Evolutionary conservation across 2,113 vertebrate species (phyloP), one percentile per base, ranked within the genome.

Genomic region (Triplophysa dalaica): DNA sequence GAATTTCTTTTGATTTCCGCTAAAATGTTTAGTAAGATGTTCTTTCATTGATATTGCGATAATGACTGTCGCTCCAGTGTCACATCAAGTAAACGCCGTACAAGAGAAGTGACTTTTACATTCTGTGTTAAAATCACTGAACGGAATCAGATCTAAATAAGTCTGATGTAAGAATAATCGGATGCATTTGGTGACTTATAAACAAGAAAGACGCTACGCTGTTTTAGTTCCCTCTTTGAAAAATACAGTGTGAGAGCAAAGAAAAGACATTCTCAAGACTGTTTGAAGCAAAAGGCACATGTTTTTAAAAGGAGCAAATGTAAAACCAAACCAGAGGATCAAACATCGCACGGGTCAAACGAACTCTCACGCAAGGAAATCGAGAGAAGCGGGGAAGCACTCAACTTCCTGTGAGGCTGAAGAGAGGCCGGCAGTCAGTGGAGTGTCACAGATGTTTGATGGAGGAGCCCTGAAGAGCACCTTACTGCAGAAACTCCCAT

Each of bases 271-370:
- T 66, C 45, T 48, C 68, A 70, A 64, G 70, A 80, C 83, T 73
- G 50, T 75, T 67, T 78, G 81, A 75, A 83, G 83, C 79, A 82
- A 85, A 87, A 87, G 86, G 86, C 86, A 87, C 86, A 61, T 85
- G 56, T 70, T 79, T 83, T 38, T 77, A 83, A 78, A 81, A 67
- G 43, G 54, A 81, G 82, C 64, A 38, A 64, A 78, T 62, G 24
- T 62, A 61, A 82, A 77, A 56, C 65, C 65, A 14, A 26, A 61
- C 12, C 17, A 48, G 48, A 24, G 38, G 48, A 38, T 14, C 52
- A 19, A 17, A 19, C 16, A 54, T 19, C 52, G 52, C 52, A 19
- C 52, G 17, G 7, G 7, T 56, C 17, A 19, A 56, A 56, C 1
- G 7, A 17, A 56, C 13, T 4, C 69, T 29, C 24, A 11, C 21